Base-by-base conservation (phyloP, 2,797 vertebrate species). In the Siniperca obscura region DNA sequence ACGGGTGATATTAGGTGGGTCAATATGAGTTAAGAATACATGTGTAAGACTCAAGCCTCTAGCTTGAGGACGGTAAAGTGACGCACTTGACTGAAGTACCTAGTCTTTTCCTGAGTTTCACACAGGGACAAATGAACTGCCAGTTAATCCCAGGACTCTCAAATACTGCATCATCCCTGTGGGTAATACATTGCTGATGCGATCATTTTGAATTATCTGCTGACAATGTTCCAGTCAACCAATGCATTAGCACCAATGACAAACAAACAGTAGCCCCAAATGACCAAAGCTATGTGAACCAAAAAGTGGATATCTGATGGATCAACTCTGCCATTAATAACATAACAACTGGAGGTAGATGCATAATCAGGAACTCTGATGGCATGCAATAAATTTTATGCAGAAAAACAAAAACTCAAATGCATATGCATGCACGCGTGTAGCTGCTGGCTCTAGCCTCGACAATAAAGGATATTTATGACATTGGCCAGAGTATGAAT, bases 281-380 rank as follows among this genome's bases (percentile, higher is more conserved):
- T 56, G 59, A 69, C n/a, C 48, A 40, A 48, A n/a, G 55, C 44
- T 48, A 22, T 50, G 19, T 61, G n/a, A 69, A n/a, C 22, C 21
- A 53, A 76, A 77, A 68, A 52, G 22, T 42, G 48, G 59, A 19
- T 6, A 50, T 50, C 64, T 9, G 48, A 67, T 4, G 0, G 56
- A 52, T 68, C 55, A 64, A 38, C 71, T 34, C 25, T 36, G 16
- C 13, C 48, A 86, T 81, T 75, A 82, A 80, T 86, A 85, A 78
- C 78, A 64, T 79, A 88, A 88, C 69, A 79, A 81, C 65, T 64
- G 17, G 76, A 83, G 69, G 71, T 75, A 60, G 56, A 83, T 50
- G 69, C 72, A 85, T 84, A 76, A 86, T 84, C 44, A 52, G 52
- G 60, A 82, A 77, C 79, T 87, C 66, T 75, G 44, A 70, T 53